phyloP scores from a whole-genome alignment of 2,797 vertebrate genomes.

The Crypturellus tataupa region DNA sequence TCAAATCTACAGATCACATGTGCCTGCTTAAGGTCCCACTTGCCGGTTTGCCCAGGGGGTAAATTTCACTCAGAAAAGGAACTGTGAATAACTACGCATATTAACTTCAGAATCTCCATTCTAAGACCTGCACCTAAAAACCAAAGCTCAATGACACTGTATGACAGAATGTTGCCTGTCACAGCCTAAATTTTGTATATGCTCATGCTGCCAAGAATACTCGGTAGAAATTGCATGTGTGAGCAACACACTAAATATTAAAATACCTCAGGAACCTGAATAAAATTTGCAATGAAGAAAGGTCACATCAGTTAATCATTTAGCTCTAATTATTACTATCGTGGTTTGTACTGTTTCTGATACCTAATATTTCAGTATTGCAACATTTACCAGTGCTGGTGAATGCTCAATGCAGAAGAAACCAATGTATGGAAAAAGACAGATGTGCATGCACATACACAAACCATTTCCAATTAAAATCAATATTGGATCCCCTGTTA shows the following conservation, averaged over 20 bases:
- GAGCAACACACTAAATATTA: not conserved
- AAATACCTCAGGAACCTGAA: not conserved
- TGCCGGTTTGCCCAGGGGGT: not conserved
- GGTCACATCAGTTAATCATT: not conserved
- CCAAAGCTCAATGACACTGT: not conserved
- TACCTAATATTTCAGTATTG: not conserved
- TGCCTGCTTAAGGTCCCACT: not conserved
- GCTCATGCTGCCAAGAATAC: not conserved
- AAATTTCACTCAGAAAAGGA: not conserved
- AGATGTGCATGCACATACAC: not conserved
- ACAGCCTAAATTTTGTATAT: not conserved
- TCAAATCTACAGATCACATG: not conserved
- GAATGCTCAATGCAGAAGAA: accelerated
- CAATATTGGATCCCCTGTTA: constrained; percentile 60
- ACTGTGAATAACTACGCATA: not conserved
- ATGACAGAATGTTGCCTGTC: not conserved
- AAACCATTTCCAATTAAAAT: constrained; percentile 50
- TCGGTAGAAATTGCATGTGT: not conserved
- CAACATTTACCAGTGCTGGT: not conserved
- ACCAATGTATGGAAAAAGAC: not conserved
- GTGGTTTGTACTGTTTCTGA: not conserved
- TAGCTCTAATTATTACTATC: not conserved
- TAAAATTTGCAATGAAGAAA: not conserved
- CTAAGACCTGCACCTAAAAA: not conserved
- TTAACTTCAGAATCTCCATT: not conserved